phyloP scores from a whole-genome alignment of 1,140 invertebrate species.

The Aethina tumida region DNA sequence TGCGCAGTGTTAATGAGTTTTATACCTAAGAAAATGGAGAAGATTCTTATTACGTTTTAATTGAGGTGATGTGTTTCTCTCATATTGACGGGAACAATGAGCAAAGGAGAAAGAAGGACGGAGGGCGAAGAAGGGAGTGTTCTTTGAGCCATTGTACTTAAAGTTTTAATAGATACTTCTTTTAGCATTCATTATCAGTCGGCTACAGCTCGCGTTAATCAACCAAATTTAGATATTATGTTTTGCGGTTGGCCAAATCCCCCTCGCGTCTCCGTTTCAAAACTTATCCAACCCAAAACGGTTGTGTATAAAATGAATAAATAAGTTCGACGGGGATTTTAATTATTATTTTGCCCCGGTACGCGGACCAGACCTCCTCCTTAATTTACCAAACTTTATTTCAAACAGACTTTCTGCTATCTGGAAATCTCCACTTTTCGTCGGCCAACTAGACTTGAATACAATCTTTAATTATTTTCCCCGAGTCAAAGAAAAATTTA shows the following conservation, averaged over 20 bases:
- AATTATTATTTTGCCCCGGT: constrained; percentile 26
- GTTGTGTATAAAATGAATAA: constrained; percentile 26
- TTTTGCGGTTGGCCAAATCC: constrained; percentile 21
- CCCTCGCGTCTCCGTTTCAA: constrained; percentile 13
- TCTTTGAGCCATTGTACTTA: constrained; percentile 31
- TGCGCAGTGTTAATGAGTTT: constrained; percentile 34
- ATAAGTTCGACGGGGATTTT: constrained; percentile 24
- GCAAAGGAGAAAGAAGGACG: too few relatives aligned
- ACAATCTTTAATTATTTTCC: constrained; percentile 7
- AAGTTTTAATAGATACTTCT: constrained; percentile 38
- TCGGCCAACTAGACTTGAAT: too few relatives aligned
- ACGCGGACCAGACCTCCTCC: constrained; percentile 19
- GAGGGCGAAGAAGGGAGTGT: too few relatives aligned
- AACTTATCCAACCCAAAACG: constrained; percentile 11
- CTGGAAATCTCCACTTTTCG: too few relatives aligned
- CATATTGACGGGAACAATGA: constrained; percentile 33
- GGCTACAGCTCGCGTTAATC: constrained; percentile 29
- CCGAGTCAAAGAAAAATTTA: constrained; percentile 4
- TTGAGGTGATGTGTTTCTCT: constrained; percentile 34
- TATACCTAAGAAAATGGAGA: constrained; percentile 22
- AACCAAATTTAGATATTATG: constrained; percentile 33
- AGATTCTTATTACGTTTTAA: constrained; percentile 37
- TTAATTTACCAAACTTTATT: constrained; percentile 22
- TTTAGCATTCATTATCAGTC: constrained; percentile 36
- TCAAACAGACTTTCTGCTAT: constrained; percentile 9